Percentiles rank a stretch among this genome's conserved stretches.
Conservation (phyloP, 2,113 vertebrate genomes). For the Numida meleagris region DNA sequence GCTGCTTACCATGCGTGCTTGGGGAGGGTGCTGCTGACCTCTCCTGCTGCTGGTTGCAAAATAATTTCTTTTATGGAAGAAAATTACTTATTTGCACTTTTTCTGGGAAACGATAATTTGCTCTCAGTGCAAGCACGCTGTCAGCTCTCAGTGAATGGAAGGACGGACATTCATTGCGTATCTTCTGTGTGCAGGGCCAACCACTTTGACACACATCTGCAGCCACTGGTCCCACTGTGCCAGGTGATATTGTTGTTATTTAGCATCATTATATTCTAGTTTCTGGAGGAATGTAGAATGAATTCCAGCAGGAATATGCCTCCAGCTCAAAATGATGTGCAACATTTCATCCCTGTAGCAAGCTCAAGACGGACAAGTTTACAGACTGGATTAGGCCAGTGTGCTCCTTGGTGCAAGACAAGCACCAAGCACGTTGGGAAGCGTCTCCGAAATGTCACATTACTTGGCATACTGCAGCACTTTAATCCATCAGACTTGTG, state of each 20-base stretch:
- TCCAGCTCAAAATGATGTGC: not conserved
- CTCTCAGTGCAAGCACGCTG: not conserved
- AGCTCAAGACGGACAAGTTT: not conserved
- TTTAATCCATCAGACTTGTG: not conserved
- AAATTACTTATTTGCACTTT: not conserved
- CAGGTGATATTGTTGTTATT: not conserved
- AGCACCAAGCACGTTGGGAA: no score
- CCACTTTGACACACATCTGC: not conserved
- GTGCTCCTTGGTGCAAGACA: not conserved
- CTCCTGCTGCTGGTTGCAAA: not conserved
- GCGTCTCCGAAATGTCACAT: rapidly evolving
- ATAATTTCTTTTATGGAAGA: not conserved
- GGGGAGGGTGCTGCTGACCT: not conserved
- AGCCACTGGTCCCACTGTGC: rapidly evolving
- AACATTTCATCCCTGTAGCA: not conserved
- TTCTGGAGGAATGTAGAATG: not conserved
- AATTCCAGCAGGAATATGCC: not conserved
- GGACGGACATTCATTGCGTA: rapidly evolving
- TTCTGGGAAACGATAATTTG: not conserved
- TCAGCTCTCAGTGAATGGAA: not conserved
- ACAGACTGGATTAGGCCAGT: rapidly evolving
- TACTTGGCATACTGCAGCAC: no score
- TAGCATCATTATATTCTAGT: not conserved
- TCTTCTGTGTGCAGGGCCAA: not conserved
- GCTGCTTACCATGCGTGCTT: not conserved